Base-by-base conservation (phyloP, 2,797 vertebrate genomes). In the Neopelma chrysocephalum region DNA sequence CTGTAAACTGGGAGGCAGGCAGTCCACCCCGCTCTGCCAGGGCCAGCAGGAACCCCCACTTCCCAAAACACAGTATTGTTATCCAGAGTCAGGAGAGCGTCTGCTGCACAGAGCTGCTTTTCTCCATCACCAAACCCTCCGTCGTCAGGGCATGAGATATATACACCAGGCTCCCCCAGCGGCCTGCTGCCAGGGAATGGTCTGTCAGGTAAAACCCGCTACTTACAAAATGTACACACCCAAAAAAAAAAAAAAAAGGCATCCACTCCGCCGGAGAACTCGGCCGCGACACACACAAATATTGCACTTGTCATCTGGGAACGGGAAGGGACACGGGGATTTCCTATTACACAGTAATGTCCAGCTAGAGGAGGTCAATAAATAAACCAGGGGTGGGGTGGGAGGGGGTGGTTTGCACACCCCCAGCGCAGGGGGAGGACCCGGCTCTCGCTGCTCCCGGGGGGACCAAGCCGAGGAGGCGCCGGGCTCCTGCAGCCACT, bases 251-350 rank as follows among this genome's bases (percentile, higher is more conserved):
- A 62, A 53, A 47, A 40, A 54, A 50, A 83, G 82, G 80, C 91
- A 91, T 98, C 98, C 68, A 43, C 98, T 97, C 96, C 93, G 94
- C 80, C 11, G 51, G 93, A 92, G 57, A 80, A 80, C 76, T 93
- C 98, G 97, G 97, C 95, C 79, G 71, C 89, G 95, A 97, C 97
- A 94, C 94, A 97, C 95, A 97, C 96, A 96, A 97, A 99, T 99
- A 99, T 99, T 99, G 99, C 99, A 99, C 99, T 99, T 99, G 98
- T 90, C 98, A 98, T 95, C 97, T 96, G 98, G 97, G 98, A 81
- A 95, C 93, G 93, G 95, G 95, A 92, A 94, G 94, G 97, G 97
- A 97, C 96, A 96, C 27, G 47, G 98, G 95, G 97, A 90, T 94
- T 97, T 97, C 98, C 98, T 96, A 98, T 97, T 91, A 87, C 97